These are phyloP conservation scores for Drosophila ercepeae DNA, from an alignment of 1,140 invertebrate species.

Conservation along the genomic window DNA sequence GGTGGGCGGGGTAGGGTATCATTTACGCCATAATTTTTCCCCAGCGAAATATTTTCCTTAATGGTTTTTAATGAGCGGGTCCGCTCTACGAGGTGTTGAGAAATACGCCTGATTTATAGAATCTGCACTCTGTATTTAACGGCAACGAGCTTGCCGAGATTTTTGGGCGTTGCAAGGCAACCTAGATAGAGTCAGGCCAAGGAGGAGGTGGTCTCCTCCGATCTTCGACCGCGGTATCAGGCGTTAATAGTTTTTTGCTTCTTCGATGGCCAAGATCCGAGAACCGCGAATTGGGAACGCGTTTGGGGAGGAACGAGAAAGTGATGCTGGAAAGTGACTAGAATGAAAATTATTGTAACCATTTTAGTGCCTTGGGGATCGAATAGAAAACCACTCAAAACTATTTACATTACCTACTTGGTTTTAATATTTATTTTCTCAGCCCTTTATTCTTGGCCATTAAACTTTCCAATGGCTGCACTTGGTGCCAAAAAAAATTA, in stretches of 20 bases:
- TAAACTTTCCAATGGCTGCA: constrained; percentile 21
- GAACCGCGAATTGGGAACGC: constrained; percentile 13
- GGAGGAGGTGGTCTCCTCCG: constrained; percentile 8
- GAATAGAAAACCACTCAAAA: too few species aligned
- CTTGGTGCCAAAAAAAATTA: constrained; percentile 9
- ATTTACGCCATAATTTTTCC: constrained; percentile 79
- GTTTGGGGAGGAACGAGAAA: constrained; percentile 7
- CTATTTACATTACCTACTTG: not conserved
- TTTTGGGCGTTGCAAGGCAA: constrained; percentile 48
- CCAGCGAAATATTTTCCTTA: constrained; percentile 76
- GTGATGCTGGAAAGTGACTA: constrained; percentile 7
- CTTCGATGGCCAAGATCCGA: constrained; percentile 4
- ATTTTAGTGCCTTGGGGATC: not conserved
- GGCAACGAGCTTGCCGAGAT: constrained; percentile 24
- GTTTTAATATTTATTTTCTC: not conserved
- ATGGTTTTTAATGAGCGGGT: constrained; percentile 80
- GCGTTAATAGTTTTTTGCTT: constrained; percentile 42
- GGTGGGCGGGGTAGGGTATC: constrained; percentile 56
- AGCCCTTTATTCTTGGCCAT: not conserved
- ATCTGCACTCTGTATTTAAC: constrained; percentile 70
- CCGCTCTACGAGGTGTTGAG: constrained; percentile 58
- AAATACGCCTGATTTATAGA: constrained; percentile 78
- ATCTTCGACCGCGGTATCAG: constrained; percentile 8
- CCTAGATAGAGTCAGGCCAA: constrained; percentile 42
- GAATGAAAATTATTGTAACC: too few species aligned